Evolutionary conservation across 2,113 vertebrate species (phyloP).

Genomic region (Choloepus hoffmanni): DNA sequence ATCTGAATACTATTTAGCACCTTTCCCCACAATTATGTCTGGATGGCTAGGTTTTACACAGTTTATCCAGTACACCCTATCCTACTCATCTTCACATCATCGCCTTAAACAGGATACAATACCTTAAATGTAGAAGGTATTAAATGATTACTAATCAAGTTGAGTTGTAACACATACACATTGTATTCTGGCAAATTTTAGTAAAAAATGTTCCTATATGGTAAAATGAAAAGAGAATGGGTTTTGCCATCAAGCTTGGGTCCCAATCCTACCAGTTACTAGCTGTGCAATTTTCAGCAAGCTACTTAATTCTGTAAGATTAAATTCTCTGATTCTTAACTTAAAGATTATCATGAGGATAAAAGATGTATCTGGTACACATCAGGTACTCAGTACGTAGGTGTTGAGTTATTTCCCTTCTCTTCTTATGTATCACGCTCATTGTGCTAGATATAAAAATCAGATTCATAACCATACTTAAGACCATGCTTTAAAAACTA

Average conservation of each 20-base stretch:
- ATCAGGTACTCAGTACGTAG: background rate
- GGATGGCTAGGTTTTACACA: background rate
- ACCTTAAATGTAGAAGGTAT: background rate
- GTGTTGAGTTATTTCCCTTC: constrained; percentile 25
- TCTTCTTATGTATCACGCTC: background rate
- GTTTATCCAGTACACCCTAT: background rate
- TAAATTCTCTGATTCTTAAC: background rate
- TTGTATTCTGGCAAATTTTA: background rate
- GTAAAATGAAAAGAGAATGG: background rate
- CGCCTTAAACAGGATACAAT: background rate
- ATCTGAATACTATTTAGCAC: background rate
- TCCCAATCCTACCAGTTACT: background rate
- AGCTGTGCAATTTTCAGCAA: background rate
- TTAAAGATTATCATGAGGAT: background rate
- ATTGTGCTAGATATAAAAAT: background rate
- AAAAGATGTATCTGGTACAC: background rate
- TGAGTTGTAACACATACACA: background rate
- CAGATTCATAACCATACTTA: background rate
- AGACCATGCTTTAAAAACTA: constrained; percentile 27
- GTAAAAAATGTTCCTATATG: background rate
- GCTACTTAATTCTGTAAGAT: background rate
- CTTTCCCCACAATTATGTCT: background rate
- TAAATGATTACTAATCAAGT: background rate
- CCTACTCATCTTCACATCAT: background rate
- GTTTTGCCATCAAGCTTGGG: background rate